Conservation (phyloP, 2,113 vertebrate genomes). For the Diphyllodes magnificus region DNA sequence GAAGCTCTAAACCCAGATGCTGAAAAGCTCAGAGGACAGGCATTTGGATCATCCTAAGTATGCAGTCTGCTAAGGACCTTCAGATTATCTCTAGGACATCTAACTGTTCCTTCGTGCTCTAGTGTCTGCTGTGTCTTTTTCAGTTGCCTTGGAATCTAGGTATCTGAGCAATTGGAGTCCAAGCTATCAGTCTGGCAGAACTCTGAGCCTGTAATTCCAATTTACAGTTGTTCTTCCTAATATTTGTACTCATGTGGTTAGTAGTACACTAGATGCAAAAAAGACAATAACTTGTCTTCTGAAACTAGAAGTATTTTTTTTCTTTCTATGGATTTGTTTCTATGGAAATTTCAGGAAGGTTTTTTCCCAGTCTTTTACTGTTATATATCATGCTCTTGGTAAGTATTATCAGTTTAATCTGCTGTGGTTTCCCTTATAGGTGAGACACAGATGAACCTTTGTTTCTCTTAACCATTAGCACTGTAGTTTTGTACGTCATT, state of each 20-base stretch:
- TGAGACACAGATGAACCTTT: background rate
- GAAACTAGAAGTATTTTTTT: background rate
- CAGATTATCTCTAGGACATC: background rate
- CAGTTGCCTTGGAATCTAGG: background rate
- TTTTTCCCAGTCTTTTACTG: background rate
- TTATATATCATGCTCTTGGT: background rate
- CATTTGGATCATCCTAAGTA: background rate
- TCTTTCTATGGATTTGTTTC: background rate
- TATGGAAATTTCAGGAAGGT: background rate
- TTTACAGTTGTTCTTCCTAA: background rate
- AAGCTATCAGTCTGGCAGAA: background rate
- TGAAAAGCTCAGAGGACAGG: background rate
- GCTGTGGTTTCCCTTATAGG: background rate
- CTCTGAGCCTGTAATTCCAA: background rate
- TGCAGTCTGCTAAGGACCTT: background rate
- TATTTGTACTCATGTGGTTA: background rate
- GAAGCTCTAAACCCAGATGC: background rate
- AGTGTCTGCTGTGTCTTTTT: background rate
- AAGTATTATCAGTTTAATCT: background rate
- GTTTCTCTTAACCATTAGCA: background rate
- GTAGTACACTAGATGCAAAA: background rate
- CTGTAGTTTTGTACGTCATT: background rate
- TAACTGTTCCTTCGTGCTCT: background rate
- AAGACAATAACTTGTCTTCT: background rate
- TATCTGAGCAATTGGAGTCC: background rate